These are phyloP conservation scores for Porites divaricata DNA, from an alignment of 92 coral and sea anemone genomes.

Conservation along the genomic window DNA sequence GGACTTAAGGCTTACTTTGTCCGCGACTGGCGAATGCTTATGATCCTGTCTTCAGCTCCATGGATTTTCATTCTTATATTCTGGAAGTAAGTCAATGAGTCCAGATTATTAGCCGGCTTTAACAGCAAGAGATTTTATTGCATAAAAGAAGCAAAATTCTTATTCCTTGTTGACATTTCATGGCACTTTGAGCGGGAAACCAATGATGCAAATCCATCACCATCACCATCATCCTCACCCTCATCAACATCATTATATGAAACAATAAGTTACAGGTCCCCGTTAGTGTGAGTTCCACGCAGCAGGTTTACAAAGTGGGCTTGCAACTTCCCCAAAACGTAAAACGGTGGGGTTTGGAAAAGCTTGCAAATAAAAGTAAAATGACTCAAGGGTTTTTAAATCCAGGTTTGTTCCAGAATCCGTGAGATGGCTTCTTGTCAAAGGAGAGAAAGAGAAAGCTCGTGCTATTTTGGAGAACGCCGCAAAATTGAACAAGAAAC, in stretches of 20 bases:
- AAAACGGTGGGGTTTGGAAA: no score
- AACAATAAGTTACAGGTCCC: no score
- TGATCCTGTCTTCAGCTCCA: constrained; percentile 76
- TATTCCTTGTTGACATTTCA: no score
- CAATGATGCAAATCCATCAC: no score
- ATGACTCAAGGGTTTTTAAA: background rate
- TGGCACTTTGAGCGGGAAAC: no score
- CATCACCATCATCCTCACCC: no score
- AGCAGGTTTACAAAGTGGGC: no score
- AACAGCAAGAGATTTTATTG: background rate
- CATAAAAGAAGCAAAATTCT: no score
- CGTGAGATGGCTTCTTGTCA: constrained; percentile 69
- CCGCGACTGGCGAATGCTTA: constrained; percentile 73
- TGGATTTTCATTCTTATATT: constrained; percentile 66
- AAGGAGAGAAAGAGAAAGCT: constrained; percentile 57
- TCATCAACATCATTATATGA: no score
- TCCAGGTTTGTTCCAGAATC: constrained; percentile 75
- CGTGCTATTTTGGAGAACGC: constrained; percentile 51
- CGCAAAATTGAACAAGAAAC: constrained; percentile 58
- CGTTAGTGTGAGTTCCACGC: no score
- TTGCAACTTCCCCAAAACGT: no score
- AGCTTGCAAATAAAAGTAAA: no score
- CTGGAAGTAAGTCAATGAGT: constrained; percentile 71
- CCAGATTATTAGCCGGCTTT: background rate
- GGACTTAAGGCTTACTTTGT: constrained; percentile 73